A percentile compares a stretch with the other conserved stretches of the same genome.
These are phyloP conservation scores for Chelonoidis abingdonii DNA, from an alignment of 2,113 vertebrate genomes.

Conservation along the genomic window DNA sequence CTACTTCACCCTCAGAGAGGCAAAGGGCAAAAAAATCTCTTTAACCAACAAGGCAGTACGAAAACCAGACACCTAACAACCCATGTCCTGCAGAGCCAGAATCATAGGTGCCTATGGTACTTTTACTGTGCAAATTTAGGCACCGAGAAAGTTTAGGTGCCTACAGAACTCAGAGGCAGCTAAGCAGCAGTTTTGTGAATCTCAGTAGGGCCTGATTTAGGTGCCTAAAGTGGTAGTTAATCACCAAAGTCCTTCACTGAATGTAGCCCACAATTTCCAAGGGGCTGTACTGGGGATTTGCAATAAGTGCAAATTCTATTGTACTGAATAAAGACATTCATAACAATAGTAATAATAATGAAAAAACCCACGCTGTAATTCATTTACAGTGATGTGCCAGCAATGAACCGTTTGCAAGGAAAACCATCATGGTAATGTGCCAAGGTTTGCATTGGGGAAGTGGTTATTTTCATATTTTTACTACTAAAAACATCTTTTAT, in stretches of 20 bases:
- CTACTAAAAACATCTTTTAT: not conserved
- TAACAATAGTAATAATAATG: not conserved
- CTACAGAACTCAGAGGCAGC: too few relatives aligned
- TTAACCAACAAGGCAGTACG: not conserved
- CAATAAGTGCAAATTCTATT: not conserved
- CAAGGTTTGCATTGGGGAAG: not conserved
- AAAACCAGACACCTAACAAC: not conserved
- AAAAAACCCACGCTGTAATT: not conserved
- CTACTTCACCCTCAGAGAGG: not conserved
- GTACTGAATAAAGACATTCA: not conserved
- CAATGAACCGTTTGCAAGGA: not conserved
- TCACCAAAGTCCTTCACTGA: not conserved
- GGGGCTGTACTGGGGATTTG: not conserved
- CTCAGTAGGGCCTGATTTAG: too few relatives aligned
- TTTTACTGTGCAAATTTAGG: too few relatives aligned
- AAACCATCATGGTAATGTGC: not conserved
- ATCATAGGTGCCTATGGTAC: too few relatives aligned
- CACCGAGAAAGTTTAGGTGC: too few relatives aligned
- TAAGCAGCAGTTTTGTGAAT: too few relatives aligned
- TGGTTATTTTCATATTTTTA: accelerated
- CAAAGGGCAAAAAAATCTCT: not conserved
- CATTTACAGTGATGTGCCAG: not conserved
- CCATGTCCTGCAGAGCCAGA: not conserved
- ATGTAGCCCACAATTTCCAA: not conserved
- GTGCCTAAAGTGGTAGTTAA: not conserved